Percentiles rank a stretch among this genome's conserved stretches.
phyloP scores from a whole-genome alignment of 1,140 invertebrate species.

The Cephus cinctus region DNA sequence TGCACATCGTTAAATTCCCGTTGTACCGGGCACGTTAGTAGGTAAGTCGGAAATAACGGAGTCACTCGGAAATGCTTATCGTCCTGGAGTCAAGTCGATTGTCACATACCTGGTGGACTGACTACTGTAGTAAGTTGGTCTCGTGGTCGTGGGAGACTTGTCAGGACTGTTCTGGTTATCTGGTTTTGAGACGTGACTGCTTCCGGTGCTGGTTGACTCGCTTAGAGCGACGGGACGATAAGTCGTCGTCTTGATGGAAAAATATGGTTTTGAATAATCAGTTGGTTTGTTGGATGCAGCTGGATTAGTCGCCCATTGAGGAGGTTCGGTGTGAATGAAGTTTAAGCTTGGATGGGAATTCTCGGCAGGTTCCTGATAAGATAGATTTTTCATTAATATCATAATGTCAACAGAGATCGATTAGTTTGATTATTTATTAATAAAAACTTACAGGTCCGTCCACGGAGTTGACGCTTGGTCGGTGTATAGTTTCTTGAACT shows the following conservation, averaged over 20 bases:
- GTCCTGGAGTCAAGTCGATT: constrained; percentile 23
- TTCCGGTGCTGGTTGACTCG: not conserved
- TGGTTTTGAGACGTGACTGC: constrained; percentile 45
- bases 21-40: no score
- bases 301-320: constrained; percentile 47
- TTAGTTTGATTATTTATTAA: no score
- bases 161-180: constrained; percentile 13
- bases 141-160: constrained; percentile 3
- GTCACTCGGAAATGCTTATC: constrained; percentile 1
- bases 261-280: constrained; percentile 44
- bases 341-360: constrained; percentile 31
- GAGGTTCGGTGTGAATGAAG: constrained; percentile 45
- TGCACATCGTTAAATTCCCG: no score
- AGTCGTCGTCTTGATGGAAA: constrained; percentile 43
- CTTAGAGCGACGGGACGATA: constrained; percentile 28
- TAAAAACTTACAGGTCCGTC: constrained; percentile 36
- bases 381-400: not conserved
- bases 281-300: constrained; percentile 29
- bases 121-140: constrained; percentile 26
- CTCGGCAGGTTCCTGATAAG: constrained; percentile 19
- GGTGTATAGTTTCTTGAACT: constrained; percentile 43
- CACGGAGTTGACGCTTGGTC: constrained; percentile 44
- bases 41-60: no score
- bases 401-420: not conserved
- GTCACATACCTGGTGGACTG: constrained; percentile 44